phyloP scores from a whole-genome alignment of 2,888 invertebrate species.

The Drepanosiphum platanoidis region DNA sequence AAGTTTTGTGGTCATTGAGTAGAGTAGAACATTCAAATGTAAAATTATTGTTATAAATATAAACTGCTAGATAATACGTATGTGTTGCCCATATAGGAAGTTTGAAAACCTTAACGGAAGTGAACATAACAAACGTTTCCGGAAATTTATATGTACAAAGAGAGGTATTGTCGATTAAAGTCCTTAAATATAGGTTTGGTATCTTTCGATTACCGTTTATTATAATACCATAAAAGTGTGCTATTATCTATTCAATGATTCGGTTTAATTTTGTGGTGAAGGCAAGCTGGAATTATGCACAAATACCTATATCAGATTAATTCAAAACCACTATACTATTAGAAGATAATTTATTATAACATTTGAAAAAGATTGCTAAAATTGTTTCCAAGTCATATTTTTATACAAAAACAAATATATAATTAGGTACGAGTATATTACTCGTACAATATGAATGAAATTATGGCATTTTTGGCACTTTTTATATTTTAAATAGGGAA shows the following conservation, averaged over 20 bases:
- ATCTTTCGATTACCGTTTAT: background rate
- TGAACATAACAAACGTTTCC: background rate
- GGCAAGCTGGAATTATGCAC: constrained; percentile 17
- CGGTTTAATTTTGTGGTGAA: constrained; percentile 1
- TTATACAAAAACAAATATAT: background rate
- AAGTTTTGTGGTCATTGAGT: background rate
- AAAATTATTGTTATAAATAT: background rate
- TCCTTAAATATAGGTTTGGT: background rate
- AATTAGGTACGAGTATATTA: background rate
- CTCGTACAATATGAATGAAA: background rate
- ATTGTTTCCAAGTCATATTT: background rate
- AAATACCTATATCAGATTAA: background rate
- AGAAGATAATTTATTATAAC: background rate
- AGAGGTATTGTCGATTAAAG: background rate
- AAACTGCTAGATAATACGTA: background rate
- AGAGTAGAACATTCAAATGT: background rate
- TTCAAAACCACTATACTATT: background rate
- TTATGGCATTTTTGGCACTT: background rate
- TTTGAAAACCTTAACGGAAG: background rate
- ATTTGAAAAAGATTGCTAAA: background rate
- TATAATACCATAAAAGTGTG: background rate
- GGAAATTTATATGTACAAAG: background rate
- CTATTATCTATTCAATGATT: background rate
- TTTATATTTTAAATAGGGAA: background rate
- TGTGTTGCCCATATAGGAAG: background rate